Evolutionary conservation across 92 coral and sea anemone species (phyloP), one percentile per base, ranked within the genome.

Genomic region (Muricea muricata): DNA sequence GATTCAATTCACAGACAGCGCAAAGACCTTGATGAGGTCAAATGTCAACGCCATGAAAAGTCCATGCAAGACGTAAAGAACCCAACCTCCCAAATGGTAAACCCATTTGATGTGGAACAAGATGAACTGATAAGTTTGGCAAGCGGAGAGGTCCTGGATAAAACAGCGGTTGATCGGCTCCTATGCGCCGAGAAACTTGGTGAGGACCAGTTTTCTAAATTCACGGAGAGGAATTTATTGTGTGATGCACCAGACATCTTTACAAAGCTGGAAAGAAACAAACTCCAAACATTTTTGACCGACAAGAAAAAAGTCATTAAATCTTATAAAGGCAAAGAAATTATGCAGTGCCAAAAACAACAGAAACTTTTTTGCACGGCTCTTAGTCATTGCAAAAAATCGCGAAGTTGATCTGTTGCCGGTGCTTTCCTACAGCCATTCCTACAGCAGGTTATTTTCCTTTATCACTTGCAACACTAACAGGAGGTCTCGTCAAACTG

Each of bases 351-450:
- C 45, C 28, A 68, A 66, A 54, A 0, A 15, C 60, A 70, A 52
- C 85, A 65, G 85, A 54, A 68, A 78, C 79, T 70, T 86, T 33
- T 79, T 86, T 78, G 85, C 89, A 65, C 89, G 86, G 23, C 81
- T 79, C 31, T 34, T 79, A 47, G 79, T 79, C 71, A 50, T 79
- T 24, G 56, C 84, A 6, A 84, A 65, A 75, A 73, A 23, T 60
- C 74, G 84, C 18, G 58, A 84, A 9, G 20, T 84, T 75, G 83
- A 84, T 65, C 40, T 84, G 32, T 55, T 74, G 61, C 58, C 31
- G 57, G 48, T 84, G 14, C 84, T 84, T 6, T 48, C 84, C 0
- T 75, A 54, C 58, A 84, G 88, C 21, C 83, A 74, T 37, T n/a
- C n/a, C n/a, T n/a, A n/a, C n/a, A n/a, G n/a, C n/a, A n/a, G 65